Percentiles rank a stretch among this genome's conserved stretches.
Evolutionary conservation across 2,888 invertebrate genomes (phyloP).

Genomic region (Apeira syringaria): DNA sequence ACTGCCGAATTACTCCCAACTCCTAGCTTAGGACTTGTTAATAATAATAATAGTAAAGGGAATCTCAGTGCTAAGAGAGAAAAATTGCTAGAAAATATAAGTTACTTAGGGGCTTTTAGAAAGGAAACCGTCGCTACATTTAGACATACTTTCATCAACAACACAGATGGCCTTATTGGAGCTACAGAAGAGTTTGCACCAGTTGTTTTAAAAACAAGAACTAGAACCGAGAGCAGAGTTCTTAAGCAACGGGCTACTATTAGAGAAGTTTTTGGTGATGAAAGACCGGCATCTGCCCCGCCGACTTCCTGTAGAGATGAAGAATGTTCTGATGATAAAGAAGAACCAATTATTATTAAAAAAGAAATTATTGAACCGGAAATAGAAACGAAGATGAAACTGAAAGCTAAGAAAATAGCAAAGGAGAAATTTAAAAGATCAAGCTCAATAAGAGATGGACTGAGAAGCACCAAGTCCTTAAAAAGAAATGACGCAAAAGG

Average conservation of each 20-base stretch:
- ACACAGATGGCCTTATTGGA: constrained; percentile 82
- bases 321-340: constrained; percentile 52
- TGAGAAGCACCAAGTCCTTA: constrained; percentile 72
- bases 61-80: constrained; percentile 69
- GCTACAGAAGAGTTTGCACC: constrained; percentile 87
- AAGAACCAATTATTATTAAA: constrained; percentile 51
- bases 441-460: constrained; percentile 74
- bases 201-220: constrained; percentile 88
- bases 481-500: constrained; percentile 76
- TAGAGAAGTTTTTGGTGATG: constrained; percentile 91
- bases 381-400: constrained; percentile 57
- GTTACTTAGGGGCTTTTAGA: constrained; percentile 85
- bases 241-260: constrained; percentile 90
- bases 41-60: constrained; percentile 67
- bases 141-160: constrained; percentile 86
- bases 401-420: constrained; percentile 66
- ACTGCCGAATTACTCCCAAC: constrained; percentile 85
- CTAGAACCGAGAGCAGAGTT: constrained; percentile 89
- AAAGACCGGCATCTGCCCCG: constrained; percentile 92
- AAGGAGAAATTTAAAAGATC: constrained; percentile 71
- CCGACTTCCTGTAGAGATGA: constrained; percentile 85
- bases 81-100: constrained; percentile 82
- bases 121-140: constrained; percentile 88
- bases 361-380: constrained; percentile 39
- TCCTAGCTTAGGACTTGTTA: constrained; percentile 82